phyloP scores from a whole-genome alignment of 1,140 invertebrate genomes.

The Zaprionus camerounensis region DNA sequence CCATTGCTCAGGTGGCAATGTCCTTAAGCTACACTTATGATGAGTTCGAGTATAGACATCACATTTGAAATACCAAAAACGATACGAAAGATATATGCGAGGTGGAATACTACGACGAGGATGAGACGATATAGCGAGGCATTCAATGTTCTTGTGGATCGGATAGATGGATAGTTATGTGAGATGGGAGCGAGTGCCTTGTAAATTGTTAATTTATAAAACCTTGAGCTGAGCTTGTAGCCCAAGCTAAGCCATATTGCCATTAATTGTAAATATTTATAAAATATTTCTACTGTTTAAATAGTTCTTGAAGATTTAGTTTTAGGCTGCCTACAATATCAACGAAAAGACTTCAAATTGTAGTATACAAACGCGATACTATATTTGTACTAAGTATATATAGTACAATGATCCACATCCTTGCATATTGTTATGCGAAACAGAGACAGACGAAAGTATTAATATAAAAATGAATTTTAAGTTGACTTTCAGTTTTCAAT shows the following conservation, averaged over 20 bases:
- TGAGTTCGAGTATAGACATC: slow-evolving; percentile 48
- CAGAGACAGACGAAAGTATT: slow-evolving; percentile 45
- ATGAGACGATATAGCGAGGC: slow-evolving; percentile 31
- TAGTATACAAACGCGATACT: slow-evolving; percentile 49
- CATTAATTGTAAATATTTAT: slow-evolving; percentile 79
- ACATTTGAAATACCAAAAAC: slow-evolving; percentile 63
- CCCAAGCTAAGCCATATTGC: slow-evolving; percentile 54
- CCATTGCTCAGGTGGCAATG: slow-evolving; percentile 11
- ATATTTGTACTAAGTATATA: slow-evolving; percentile 13
- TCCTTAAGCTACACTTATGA: slow-evolving; percentile 16
- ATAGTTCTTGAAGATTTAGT: slow-evolving; percentile 47
- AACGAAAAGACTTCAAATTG: slow-evolving; percentile 66
- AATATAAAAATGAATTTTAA: slow-evolving; percentile 38
- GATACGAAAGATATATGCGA: slow-evolving; percentile 15
- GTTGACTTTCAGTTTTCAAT: not conserved
- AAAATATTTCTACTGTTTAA: slow-evolving; percentile 54
- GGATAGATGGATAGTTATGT: slow-evolving; percentile 23
- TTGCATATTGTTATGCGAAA: slow-evolving; percentile 26
- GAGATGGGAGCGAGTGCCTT: slow-evolving; percentile 45
- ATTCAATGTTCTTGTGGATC: slow-evolving; percentile 56
- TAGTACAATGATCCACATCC: slow-evolving; percentile 29
- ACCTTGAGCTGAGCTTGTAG: slow-evolving; percentile 26
- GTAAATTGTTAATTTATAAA: slow-evolving; percentile 52
- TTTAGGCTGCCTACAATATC: slow-evolving; percentile 47
- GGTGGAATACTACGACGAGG: too few species aligned